phyloP scores from a whole-genome alignment of 2,113 vertebrate species.

The Elaphurus davidianus region DNA sequence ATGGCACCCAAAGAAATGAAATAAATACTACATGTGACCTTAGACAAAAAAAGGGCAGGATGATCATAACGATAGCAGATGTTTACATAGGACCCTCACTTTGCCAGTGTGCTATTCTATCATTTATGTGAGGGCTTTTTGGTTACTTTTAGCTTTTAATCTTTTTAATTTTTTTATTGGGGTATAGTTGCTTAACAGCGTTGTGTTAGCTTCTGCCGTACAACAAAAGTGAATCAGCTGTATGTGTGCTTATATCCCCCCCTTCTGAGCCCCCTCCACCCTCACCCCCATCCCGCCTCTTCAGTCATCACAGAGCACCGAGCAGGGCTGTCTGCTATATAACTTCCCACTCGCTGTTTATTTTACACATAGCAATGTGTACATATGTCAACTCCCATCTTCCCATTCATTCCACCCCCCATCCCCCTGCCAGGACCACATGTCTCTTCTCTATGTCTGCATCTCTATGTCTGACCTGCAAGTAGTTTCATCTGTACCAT shows the following conservation, averaged over 20 bases:
- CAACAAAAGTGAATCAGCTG: neutral
- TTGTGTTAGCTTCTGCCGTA: fast-evolving
- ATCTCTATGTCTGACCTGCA: neutral
- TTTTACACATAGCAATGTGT: neutral
- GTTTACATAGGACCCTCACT: neutral
- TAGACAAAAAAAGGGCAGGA: neutral
- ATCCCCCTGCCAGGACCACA: neutral
- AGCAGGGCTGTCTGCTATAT: neutral
- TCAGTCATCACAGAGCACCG: neutral
- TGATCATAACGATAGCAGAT: neutral
- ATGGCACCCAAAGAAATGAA: neutral
- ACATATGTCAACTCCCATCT: neutral
- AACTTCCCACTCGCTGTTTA: neutral
- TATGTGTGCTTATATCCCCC: fast-evolving
- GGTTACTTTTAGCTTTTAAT: neutral
- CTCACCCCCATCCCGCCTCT: neutral
- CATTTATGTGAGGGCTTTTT: neutral
- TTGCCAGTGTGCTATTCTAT: neutral
- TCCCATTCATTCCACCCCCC: neutral
- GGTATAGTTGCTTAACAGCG: neutral
- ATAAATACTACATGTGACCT: neutral
- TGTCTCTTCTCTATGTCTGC: neutral
- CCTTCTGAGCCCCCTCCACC: neutral
- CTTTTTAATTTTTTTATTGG: neutral
- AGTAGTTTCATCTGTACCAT: neutral